These are phyloP conservation scores for Anthoscopus minutus DNA, from an alignment of 2,113 vertebrate genomes.

Conservation along the genomic window DNA sequence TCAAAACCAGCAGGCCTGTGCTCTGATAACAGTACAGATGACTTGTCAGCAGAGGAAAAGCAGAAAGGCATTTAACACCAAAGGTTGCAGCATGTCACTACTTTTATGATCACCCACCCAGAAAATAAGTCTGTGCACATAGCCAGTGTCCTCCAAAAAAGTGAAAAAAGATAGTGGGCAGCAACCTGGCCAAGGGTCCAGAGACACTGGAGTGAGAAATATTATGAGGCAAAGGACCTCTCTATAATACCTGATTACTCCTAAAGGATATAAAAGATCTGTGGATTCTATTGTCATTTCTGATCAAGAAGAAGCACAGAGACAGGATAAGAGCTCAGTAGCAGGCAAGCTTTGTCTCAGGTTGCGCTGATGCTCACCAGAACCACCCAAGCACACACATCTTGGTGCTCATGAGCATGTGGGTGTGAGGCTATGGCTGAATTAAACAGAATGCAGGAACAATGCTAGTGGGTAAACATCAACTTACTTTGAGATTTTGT, in stretches of 20 bases:
- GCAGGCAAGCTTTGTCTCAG: accelerated
- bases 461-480: neutral
- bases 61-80: neutral
- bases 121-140: neutral
- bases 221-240: neutral
- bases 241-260: neutral
- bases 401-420: neutral
- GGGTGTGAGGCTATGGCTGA: neutral
- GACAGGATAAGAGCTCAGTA: neutral
- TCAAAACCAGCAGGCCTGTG: neutral
- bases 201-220: neutral
- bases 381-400: neutral
- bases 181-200: neutral
- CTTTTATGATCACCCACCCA: neutral
- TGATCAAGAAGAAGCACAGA: neutral
- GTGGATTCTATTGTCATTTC: neutral
- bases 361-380: neutral
- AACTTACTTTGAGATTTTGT: neutral
- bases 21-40: accelerated
- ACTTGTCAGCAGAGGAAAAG: neutral
- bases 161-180: neutral
- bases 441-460: neutral
- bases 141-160: neutral
- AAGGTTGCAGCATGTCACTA: neutral
- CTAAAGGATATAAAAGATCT: neutral